These are phyloP conservation scores for Tromatobia lineatoria DNA, from an alignment of 2,888 invertebrate genomes.

Conservation along the genomic window DNA sequence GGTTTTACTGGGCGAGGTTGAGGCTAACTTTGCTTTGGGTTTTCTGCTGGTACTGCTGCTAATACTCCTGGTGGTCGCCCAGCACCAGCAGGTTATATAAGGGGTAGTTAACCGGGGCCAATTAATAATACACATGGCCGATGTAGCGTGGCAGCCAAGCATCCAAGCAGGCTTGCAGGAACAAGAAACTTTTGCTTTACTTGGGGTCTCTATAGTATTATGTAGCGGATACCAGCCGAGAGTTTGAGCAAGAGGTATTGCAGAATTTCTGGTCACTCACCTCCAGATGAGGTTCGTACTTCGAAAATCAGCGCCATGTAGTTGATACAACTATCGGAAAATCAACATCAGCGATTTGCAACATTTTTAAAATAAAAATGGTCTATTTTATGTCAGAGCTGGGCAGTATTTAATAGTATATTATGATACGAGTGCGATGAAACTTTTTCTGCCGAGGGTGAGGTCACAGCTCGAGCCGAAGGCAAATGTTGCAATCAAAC, in stretches of 20 bases:
- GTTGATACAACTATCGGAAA: background rate
- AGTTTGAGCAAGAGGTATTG: background rate
- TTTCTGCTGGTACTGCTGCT: constrained; percentile 50
- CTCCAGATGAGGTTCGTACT: constrained; percentile 3
- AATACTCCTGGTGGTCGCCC: constrained; percentile 39
- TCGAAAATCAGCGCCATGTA: background rate
- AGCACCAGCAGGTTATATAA: constrained; percentile 31
- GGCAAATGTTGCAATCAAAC: too few relatives aligned
- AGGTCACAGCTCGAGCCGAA: too few relatives aligned
- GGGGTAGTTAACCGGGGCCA: constrained; percentile 60
- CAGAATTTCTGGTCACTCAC: constrained; percentile 24
- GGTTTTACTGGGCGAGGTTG: constrained; percentile 31
- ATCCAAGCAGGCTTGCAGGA: constrained; percentile 5
- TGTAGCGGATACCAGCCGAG: background rate
- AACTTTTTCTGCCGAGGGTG: too few relatives aligned
- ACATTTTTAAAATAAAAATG: too few relatives aligned
- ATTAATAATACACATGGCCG: constrained; percentile 62
- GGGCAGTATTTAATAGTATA: too few relatives aligned
- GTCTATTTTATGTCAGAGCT: too few relatives aligned
- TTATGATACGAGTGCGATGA: too few relatives aligned
- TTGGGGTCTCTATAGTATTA: constrained; percentile 2
- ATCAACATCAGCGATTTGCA: background rate
- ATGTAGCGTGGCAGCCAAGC: constrained; percentile 45
- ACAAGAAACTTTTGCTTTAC: constrained; percentile 52
- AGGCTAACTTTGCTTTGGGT: constrained; percentile 58